A percentile compares a stretch with the other conserved stretches of the same genome.
Evolutionary conservation across 2,888 invertebrate genomes (phyloP).

Genomic region (Nymphalis urticae): DNA sequence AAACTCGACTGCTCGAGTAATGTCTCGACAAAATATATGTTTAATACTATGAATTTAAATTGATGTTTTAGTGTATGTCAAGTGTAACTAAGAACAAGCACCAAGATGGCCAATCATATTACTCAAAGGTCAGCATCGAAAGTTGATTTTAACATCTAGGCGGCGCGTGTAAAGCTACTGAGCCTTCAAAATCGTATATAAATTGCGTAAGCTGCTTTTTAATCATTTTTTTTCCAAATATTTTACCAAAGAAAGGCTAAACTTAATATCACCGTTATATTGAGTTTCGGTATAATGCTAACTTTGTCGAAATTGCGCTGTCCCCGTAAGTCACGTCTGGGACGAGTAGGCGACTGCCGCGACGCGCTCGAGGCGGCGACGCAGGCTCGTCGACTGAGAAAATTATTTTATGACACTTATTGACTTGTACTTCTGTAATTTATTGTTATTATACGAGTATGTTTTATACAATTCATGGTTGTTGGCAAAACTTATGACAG

Average conservation of each 20-base stretch:
- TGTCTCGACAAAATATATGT: no score
- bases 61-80: no score
- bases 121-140: no score
- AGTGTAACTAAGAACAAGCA: no score
- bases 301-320: conserved; percentile 21
- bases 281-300: conserved; percentile 25
- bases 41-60: no score
- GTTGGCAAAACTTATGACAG: no score
- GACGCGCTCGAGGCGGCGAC: conserved; percentile 24
- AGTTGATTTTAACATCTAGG: no score
- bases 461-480: neutral
- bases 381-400: conserved; percentile 26
- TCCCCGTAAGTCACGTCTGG: conserved; percentile 32
- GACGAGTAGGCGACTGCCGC: conserved; percentile 24
- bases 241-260: conserved; percentile 14
- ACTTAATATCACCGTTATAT: conserved; percentile 21
- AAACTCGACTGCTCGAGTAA: no score
- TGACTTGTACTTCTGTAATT: conserved; percentile 19
- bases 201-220: neutral
- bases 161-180: no score
- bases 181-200: no score
- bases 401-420: conserved; percentile 28
- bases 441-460: conserved; percentile 5
- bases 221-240: neutral
- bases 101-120: no score